Evolutionary conservation across 92 coral and sea anemone species (phyloP), one percentile per base, ranked within the genome.

Genomic region (Phenganax subtilis): DNA sequence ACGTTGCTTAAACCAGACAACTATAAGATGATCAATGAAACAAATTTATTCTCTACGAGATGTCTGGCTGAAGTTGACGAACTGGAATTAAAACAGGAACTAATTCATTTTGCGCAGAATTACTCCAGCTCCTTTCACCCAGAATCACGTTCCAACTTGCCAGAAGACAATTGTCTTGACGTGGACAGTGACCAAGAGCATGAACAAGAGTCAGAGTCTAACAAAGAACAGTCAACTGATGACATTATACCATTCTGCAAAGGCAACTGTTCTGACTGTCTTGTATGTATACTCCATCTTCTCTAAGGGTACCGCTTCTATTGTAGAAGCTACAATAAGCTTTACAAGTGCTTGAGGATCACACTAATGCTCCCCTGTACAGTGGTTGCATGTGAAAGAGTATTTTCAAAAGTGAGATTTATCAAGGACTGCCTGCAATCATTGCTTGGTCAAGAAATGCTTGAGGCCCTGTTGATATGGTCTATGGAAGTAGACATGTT

Each of bases 11-110:
- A 65, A 28, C 71, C 71, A 65, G 31, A 44, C 71, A 65, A 65
- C 71, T 65, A 65, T 44, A 65, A 65, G 71, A 65, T 17, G 71
- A 65, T 65, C 71, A 10, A 9, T 65, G 71, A 65, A 4, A 65
- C 71, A 65, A 65, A 27, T 15, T 65, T 27, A 65, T 65, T 65
- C 71, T 65, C 71, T 17, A 65, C 15, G 71, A 6, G 27, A 65
- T 65, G 71, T 44, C 71, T 65, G 27, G 71, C 71, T 65, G 71
- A 10, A 65, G 71, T 65, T 65, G 71, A 65, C 15, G 71, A 65
- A 65, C 71, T 65, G 27, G 71, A 65, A 65, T 65, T 65, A 44
- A 65, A 65, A 65, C 71, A 65, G 71, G 71, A 65, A 65, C 71
- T 65, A 65, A 65, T 65, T 65, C 71, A 65, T 65, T 65, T 65